Base-by-base conservation (phyloP, 2,113 vertebrate genomes). In the Ochotona curzoniae region DNA sequence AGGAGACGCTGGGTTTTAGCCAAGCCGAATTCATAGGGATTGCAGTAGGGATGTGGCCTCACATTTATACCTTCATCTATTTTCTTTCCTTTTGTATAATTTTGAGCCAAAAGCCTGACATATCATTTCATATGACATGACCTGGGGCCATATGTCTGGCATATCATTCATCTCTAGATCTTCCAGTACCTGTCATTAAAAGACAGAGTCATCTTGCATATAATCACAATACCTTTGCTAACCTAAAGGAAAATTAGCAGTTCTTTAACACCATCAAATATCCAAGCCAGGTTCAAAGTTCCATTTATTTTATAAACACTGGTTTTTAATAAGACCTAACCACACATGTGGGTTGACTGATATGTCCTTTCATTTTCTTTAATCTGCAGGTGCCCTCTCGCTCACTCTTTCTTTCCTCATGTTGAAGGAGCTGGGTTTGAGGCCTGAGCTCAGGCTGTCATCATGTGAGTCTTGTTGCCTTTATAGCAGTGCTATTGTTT, bases 401-500 rank as follows among this genome's bases (percentile, higher is more conserved):
- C 79, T 63, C 23, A 85, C 30, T 74, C 18, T 63, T 74, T 63
- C 70, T 60, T 47, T 35, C 28, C 66, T 79, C 91, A 44, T 8
- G 13, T 83, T 87, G 44, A 95, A 88, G 83, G 89, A 96, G 87
- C 28, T 81, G 57, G n/a, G 5, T 89, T 80, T 30, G 66, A 83
- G 35, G 44, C 32, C 35, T 66, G 35, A 38, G 84, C 38, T 57
- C 64, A 74, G 76, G 66, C 87, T 95, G 51, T 85, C 47, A 17
- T 71, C 63, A 13, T 71, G 35, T 90, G 49, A 82, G 49, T 92
- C 94, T 84, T 82, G 64, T 51, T 69, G 64, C 94, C 85, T 92
- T 94, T 64, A 88, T 85, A 21, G 83, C 83, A 66, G 79, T 83
- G 35, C 57, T 89, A 14, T 90, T 88, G 92, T 90, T 92, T 85